phyloP scores from a whole-genome alignment of 2,113 vertebrate genomes.

The Plotosus lineatus region DNA sequence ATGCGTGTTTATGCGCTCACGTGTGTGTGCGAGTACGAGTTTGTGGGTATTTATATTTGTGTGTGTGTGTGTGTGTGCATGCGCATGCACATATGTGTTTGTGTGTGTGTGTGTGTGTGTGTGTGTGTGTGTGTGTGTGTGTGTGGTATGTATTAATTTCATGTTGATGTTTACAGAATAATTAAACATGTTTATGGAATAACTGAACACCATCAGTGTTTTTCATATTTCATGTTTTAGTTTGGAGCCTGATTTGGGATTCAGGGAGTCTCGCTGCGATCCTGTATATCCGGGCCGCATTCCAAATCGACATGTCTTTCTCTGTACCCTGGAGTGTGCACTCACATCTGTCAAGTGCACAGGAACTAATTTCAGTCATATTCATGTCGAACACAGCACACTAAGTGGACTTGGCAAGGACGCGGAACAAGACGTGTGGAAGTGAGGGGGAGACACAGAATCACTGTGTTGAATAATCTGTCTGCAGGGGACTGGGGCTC shows the following conservation, averaged over 20 bases:
- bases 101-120: background rate
- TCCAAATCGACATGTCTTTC: conserved; percentile 34
- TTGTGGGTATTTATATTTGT: no score
- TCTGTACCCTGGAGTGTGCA: conserved; percentile 20
- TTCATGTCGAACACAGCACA: background rate
- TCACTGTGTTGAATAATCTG: conserved; percentile 41
- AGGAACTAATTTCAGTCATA: conserved; percentile 34
- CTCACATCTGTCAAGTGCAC: conserved; percentile 28
- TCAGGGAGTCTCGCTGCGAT: conserved; percentile 22
- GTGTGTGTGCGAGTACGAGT: background rate
- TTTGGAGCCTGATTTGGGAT: conserved; percentile 16
- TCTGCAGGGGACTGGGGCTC: conserved; percentile 25
- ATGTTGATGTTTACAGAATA: background rate
- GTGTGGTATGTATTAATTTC: background rate
- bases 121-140: background rate
- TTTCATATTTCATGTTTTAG: conserved; percentile 26
- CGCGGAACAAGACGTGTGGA: background rate
- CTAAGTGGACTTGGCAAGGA: conserved; percentile 36
- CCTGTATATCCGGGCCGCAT: conserved; percentile 7
- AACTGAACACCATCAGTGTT: conserved; percentile 1
- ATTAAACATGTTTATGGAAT: background rate
- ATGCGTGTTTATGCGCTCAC: background rate
- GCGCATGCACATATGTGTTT: no score
- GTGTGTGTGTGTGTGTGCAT: background rate
- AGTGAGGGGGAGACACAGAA: background rate